Evolutionary conservation across 1,140 invertebrate species (phyloP).

Genomic region (Lutraria rhynchaena): DNA sequence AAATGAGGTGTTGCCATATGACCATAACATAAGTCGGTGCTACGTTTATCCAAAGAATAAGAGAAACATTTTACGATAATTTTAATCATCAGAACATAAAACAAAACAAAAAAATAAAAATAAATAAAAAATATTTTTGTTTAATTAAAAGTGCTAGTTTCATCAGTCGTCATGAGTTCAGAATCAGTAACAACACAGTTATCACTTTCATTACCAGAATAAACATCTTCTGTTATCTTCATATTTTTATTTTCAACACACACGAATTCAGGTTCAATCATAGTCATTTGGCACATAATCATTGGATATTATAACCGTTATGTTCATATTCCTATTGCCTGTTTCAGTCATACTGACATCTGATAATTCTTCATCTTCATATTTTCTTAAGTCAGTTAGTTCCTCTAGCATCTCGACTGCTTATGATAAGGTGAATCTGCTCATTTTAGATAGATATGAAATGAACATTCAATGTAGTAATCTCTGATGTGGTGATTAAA

Average conservation of each 20-base stretch:
- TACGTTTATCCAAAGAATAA: too few species aligned
- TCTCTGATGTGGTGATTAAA: conserved; percentile 1
- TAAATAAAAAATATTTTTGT: too few species aligned
- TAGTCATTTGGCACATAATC: not conserved
- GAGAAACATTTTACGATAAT: too few species aligned
- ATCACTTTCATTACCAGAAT: too few species aligned
- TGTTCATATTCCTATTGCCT: not conserved
- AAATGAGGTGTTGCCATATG: too few species aligned
- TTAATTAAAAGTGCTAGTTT: too few species aligned
- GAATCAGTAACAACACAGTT: too few species aligned
- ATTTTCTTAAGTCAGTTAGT: not conserved
- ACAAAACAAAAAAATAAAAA: too few species aligned
- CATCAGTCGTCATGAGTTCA: too few species aligned
- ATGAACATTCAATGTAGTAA: conserved; percentile 5
- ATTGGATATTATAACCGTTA: not conserved
- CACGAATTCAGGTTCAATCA: not conserved
- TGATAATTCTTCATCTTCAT: not conserved
- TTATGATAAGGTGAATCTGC: not conserved
- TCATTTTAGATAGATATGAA: conserved; percentile 19
- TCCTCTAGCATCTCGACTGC: not conserved
- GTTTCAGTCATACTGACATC: not conserved
- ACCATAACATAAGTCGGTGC: too few species aligned
- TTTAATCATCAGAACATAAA: too few species aligned
- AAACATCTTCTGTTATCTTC: not conserved
- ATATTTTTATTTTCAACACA: conserved; percentile 6